Evolutionary conservation across 2,113 vertebrate species (phyloP).

Genomic region (Progne subis): DNA sequence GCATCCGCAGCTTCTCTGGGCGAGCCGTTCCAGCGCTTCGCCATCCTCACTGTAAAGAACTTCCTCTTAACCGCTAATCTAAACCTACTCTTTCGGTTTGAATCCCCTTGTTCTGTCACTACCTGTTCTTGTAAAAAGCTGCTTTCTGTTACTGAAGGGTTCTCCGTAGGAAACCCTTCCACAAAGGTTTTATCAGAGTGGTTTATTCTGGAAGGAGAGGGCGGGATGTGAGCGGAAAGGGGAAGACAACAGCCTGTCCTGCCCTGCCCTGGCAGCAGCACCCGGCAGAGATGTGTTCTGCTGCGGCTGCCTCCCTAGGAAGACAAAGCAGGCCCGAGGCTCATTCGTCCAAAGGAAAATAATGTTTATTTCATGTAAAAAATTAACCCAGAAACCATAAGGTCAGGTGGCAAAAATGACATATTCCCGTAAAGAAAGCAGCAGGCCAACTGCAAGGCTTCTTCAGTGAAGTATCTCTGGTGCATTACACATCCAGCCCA

Average conservation of each 20-base stretch:
- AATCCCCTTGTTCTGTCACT: not conserved
- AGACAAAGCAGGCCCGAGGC: not conserved
- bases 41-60: not conserved
- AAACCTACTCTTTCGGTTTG: not conserved
- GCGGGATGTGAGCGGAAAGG: fast-evolving
- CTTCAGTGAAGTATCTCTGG: not conserved
- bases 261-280: not conserved
- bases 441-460: not conserved
- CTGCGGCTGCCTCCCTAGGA: no score
- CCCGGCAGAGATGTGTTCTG: fast-evolving
- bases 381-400: not conserved
- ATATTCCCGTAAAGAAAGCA: not conserved
- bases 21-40: not conserved
- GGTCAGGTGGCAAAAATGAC: not conserved
- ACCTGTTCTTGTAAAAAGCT: not conserved
- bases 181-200: fast-evolving
- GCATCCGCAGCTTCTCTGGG: not conserved
- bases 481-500: not conserved
- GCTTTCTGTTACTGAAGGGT: not conserved
- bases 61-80: not conserved
- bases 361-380: not conserved
- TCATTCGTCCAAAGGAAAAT: not conserved
- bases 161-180: no score
- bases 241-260: not conserved
- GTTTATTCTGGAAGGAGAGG: no score